Base-by-base conservation (phyloP, 2,113 vertebrate genomes). In the Recurvirostra avosetta region DNA sequence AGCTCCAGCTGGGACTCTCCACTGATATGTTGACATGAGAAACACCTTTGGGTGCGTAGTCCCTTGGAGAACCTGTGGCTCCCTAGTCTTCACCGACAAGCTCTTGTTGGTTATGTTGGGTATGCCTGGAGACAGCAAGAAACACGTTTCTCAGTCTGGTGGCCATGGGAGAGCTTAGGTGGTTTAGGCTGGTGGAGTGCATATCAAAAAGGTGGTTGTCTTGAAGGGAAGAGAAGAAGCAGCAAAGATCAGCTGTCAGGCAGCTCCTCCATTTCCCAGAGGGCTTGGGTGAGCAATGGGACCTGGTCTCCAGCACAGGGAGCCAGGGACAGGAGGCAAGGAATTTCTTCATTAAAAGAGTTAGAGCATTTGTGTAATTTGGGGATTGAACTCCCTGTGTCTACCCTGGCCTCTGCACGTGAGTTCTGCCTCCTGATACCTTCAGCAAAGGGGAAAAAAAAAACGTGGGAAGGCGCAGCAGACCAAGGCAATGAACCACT, bases 101-200 rank as follows among this genome's bases (percentile, higher is more conserved):
- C 13, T 68, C 21, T 6, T 0, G 2, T 14, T 67, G 59, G 15
- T 77, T 81, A 6, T 43, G 38, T 74, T 0, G 2, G 12, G 11
- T 47, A 3, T 43, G 15, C 15, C 17, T 67, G 65, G 53, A 78
- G 25, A 66, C 23, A 40, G 19, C 14, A 40, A 8, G 27, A 49
- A 59, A 49, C 8, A 7, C 6, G 3, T 52, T 50, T 81, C 32
- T 62, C 50, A 38, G 29, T 34, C 29, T 86, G 47, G 17, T 55
- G 56, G 55, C 23, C 13, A 0, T 21, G 29, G 32, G 41, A 63
- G 61, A 30, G n/a, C 58, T 41, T 38, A 8, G 4, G 11, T n/a
- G 49, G 20, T 36, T 75, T 72, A 84, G 68, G 34, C 29, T 72
- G 75, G 30, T 29, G 55, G 8, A 15, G 13, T 59, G n/a, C 5